These are phyloP conservation scores for Odiellus spinosus DNA, from an alignment of 2,888 invertebrate genomes.

Conservation along the genomic window DNA sequence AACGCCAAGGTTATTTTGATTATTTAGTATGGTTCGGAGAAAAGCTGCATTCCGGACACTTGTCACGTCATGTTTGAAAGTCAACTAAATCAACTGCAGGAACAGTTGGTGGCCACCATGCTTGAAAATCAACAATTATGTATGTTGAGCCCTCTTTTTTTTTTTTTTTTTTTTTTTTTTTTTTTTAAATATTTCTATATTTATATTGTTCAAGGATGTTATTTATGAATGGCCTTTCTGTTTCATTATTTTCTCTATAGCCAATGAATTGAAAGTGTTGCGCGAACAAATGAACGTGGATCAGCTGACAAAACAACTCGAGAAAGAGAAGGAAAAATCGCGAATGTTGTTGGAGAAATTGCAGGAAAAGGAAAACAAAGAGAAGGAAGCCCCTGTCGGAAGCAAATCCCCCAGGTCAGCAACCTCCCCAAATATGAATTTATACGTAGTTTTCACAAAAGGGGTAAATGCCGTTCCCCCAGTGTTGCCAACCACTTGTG, in stretches of 20 bases:
- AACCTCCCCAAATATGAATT: too few species aligned
- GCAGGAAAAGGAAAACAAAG: constrained; percentile 15
- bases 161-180: background rate
- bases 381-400: constrained; percentile 12
- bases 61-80: constrained; percentile 18
- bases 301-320: constrained; percentile 23
- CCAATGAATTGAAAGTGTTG: constrained; percentile 22
- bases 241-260: constrained; percentile 17
- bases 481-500: too few species aligned
- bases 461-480: too few species aligned
- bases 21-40: too few species aligned
- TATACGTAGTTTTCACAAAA: too few species aligned
- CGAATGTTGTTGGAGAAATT: constrained; percentile 22
- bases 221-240: background rate
- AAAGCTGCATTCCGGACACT: too few species aligned
- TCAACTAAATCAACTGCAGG: constrained; percentile 28
- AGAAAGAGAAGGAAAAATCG: constrained; percentile 23
- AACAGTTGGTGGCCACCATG: constrained; percentile 29
- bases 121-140: constrained; percentile 29
- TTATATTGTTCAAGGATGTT: too few species aligned
- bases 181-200: too few species aligned
- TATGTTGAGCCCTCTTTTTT: constrained; percentile 16
- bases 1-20: too few species aligned
- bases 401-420: constrained; percentile 15
- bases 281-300: constrained; percentile 21